Evolutionary conservation across 2,888 invertebrate genomes (phyloP).

Genomic region (Pegoplata infirma): DNA sequence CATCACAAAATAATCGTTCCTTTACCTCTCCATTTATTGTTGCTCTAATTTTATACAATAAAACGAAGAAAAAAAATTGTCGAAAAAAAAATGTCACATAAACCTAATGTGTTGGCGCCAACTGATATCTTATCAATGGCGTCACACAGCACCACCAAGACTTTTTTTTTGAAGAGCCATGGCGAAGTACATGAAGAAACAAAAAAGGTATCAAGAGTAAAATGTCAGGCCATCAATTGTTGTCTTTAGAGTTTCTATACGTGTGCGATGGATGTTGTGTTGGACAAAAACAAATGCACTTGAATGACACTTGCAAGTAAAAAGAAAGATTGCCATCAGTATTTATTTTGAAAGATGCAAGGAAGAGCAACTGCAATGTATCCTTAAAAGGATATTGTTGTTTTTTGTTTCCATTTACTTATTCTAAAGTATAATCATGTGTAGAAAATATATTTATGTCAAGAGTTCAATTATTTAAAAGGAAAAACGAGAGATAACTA

Average conservation of each 20-base stretch:
- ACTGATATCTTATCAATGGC: constrained; percentile 67
- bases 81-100: constrained; percentile 50
- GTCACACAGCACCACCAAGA: constrained; percentile 51
- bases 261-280: constrained; percentile 5
- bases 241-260: constrained; percentile 31
- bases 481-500: constrained; percentile 26
- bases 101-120: constrained; percentile 66
- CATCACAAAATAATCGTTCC: constrained; percentile 11
- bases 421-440: constrained; percentile 31
- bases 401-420: constrained; percentile 12
- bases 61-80: constrained; percentile 12
- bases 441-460: constrained; percentile 43
- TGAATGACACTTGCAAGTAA: constrained; percentile 56
- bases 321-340: constrained; percentile 46
- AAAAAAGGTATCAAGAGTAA: constrained; percentile 38
- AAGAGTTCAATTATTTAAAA: constrained; percentile 58
- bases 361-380: constrained; percentile 2
- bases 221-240: constrained; percentile 55
- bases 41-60: constrained; percentile 21
- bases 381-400: constrained; percentile 54
- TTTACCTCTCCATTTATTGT: constrained; percentile 8
- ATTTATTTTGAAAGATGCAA: constrained; percentile 26
- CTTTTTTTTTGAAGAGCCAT: constrained; percentile 8
- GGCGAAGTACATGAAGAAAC: not conserved
- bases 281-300: constrained; percentile 54